Evolutionary conservation across 2,888 invertebrate genomes (phyloP).

Genomic region (Busseola fusca): DNA sequence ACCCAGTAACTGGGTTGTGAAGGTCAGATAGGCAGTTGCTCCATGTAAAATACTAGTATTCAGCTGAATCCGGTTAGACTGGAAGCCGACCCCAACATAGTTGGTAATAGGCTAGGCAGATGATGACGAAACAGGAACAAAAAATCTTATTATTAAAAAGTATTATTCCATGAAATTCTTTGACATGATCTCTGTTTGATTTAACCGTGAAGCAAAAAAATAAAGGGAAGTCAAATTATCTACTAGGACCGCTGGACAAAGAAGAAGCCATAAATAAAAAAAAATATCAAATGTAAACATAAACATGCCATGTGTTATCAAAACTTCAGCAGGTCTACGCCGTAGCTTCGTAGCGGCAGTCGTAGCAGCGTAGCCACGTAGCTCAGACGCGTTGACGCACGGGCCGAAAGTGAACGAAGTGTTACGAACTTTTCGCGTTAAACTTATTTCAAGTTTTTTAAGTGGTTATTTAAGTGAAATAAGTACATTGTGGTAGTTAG

Average conservation of each 20-base stretch:
- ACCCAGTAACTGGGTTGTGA: too few species aligned
- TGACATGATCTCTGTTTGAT: neutral
- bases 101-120: too few species aligned
- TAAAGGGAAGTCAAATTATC: neutral
- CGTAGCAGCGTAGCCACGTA: slow-evolving; percentile 54
- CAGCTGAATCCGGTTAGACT: too few species aligned
- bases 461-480: neutral
- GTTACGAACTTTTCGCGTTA: slow-evolving; percentile 19
- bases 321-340: slow-evolving; percentile 35
- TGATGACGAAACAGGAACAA: neutral
- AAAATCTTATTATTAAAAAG: neutral
- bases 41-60: too few species aligned
- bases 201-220: too few species aligned
- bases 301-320: neutral
- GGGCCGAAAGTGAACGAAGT: slow-evolving; percentile 30
- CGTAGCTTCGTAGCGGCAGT: slow-evolving; percentile 58
- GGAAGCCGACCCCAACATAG: too few species aligned
- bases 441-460: neutral
- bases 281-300: slow-evolving; percentile 9
- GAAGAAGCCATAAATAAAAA: neutral
- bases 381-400: slow-evolving; percentile 31
- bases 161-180: neutral
- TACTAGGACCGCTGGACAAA: neutral
- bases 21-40: too few species aligned
- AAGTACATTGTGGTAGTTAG: neutral